Evolutionary conservation across 1,140 invertebrate species (phyloP), one percentile per base, ranked within the genome.

Genomic region (Mizuhopecten yessoensis): DNA sequence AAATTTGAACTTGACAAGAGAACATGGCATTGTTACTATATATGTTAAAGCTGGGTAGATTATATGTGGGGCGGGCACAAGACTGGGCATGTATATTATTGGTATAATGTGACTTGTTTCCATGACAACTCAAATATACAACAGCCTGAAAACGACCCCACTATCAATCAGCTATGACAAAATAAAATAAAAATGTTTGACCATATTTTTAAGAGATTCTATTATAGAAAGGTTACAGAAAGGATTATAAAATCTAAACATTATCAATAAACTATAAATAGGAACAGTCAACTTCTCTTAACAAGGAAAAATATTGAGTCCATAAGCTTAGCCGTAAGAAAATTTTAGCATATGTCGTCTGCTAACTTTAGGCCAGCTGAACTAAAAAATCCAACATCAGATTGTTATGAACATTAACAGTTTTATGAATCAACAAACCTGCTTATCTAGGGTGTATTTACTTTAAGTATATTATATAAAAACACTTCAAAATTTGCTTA

Each of bases 101-200:
- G 91, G 87, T 87, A 89, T 90, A 89, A 90, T 94, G 90, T 93
- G 91, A 89, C 49, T 33, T 88, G 94, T 95, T 94, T 91, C 93
- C 91, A 93, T 91, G 93, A 89, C 91, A 94, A 95, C 95, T 34
- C 36, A 92, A 93, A 93, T 93, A 75, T 75, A 75, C 57, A 75
- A 75, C 57, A 75, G 1, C 23, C 57, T 29, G 11, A 75, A 9
- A 0, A 75, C 23, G 57, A 23, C 57, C 5, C 57, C 17, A 29
- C 11, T 75, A 75, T 75, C 57, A 75, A 17, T 9, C 57, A 29
- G 2, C 9, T 75, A 75, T n/a, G 5, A 75, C n/a, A 29, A 75
- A 75, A 75, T 29, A 75, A n/a, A 75, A 75, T 75, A 75, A 75
- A 75, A 17, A 29, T 29, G 23, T 29, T 75, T 1, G 29, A n/a